A percentile compares a stretch with the other conserved stretches of the same genome.
These are phyloP conservation scores for Lamprotornis superbus DNA, from an alignment of 2,113 vertebrate species.

Conservation along the genomic window DNA sequence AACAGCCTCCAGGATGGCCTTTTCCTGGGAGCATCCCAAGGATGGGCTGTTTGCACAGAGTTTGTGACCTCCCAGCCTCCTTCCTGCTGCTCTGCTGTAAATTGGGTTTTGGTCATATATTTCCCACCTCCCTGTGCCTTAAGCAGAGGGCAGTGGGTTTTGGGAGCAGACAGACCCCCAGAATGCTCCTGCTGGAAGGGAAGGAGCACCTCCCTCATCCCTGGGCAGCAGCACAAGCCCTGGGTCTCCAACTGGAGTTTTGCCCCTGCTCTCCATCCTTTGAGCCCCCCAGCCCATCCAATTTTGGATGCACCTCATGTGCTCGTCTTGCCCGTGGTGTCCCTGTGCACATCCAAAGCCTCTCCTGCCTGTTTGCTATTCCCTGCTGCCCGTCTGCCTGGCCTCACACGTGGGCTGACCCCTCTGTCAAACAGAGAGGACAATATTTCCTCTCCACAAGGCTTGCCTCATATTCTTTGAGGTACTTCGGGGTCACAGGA, in stretches of 20 bases:
- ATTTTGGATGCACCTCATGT: fast-evolving
- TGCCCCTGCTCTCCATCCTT: background rate
- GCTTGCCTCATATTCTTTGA: background rate
- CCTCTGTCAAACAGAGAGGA: background rate
- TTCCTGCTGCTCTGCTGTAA: background rate
- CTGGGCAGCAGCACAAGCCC: background rate
- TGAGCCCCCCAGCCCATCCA: fast-evolving
- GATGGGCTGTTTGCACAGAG: background rate
- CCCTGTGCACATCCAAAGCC: background rate
- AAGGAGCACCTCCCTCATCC: background rate
- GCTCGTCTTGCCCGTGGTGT: fast-evolving
- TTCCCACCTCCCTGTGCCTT: background rate
- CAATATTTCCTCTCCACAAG: background rate
- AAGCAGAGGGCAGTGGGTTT: background rate
- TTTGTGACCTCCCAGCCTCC: background rate
- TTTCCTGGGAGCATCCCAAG: background rate
- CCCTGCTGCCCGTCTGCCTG: background rate
- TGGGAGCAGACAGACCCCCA: background rate
- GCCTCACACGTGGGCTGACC: background rate
- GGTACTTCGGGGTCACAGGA: background rate
- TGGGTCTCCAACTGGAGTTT: background rate
- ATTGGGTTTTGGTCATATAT: fast-evolving
- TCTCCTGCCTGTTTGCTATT: background rate
- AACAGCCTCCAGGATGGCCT: background rate
- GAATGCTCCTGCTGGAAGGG: background rate